phyloP scores from a whole-genome alignment of 1,140 invertebrate genomes.

The Musca domestica region DNA sequence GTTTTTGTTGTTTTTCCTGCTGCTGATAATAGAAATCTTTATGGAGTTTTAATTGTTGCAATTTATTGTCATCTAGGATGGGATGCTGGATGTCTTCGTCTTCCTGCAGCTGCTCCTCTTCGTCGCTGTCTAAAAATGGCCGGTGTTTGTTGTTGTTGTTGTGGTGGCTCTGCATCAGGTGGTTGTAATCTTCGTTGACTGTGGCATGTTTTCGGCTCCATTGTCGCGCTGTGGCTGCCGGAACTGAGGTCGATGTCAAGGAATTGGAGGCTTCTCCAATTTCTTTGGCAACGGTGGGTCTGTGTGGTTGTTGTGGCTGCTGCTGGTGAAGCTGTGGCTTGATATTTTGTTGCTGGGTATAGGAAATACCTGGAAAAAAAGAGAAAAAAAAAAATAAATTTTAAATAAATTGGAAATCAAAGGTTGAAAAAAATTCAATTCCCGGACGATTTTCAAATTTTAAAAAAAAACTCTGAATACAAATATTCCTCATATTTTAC shows the following conservation, averaged over 20 bases:
- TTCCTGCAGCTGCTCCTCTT: neutral
- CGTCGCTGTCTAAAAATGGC: too few species aligned
- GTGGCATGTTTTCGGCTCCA: neutral
- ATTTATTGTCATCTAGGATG: constrained; percentile 11
- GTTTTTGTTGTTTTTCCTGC: neutral
- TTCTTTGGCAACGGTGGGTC: constrained; percentile 1
- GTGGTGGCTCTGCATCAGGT: constrained; percentile 3
- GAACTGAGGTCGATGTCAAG: neutral
- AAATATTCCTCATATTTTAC: too few species aligned
- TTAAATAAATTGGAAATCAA: too few species aligned
- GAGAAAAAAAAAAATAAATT: constrained; percentile 1
- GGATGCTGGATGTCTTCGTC: neutral
- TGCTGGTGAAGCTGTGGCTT: constrained; percentile 32
- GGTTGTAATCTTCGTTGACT: neutral
- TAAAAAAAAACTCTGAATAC: too few species aligned
- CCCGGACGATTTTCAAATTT: too few species aligned
- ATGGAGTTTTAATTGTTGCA: constrained; percentile 1
- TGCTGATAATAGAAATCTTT: neutral
- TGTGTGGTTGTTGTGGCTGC: neutral
- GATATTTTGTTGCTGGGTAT: constrained; percentile 49
- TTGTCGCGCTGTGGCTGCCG: neutral
- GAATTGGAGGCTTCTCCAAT: neutral
- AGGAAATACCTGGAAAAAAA: constrained; percentile 41
- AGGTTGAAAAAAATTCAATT: too few species aligned
- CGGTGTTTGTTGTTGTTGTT: neutral